These are phyloP conservation scores for Pangasius krempfi DNA, from an alignment of 2,797 vertebrate genomes.

Conservation along the genomic window DNA sequence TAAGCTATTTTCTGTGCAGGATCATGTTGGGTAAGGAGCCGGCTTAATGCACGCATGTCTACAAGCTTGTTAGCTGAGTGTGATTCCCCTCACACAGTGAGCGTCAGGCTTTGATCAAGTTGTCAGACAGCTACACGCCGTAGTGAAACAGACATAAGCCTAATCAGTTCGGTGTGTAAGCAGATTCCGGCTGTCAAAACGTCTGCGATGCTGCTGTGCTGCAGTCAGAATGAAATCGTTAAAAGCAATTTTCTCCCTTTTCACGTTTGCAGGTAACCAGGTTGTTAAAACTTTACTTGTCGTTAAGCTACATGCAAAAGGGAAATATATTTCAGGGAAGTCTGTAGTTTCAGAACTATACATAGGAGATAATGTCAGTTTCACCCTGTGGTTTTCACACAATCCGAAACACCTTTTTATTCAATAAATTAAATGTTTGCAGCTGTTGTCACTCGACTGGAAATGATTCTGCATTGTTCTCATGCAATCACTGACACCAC, in stretches of 20 bases:
- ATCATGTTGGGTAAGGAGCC: too few species aligned
- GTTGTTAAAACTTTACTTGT: background rate
- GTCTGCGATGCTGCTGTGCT: background rate
- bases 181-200: background rate
- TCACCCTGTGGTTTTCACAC: background rate
- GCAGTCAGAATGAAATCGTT: background rate
- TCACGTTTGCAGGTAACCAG: background rate
- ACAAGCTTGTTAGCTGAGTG: background rate
- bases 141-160: background rate
- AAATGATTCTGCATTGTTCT: background rate
- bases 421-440: background rate
- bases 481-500: background rate
- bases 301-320: background rate
- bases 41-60: too few species aligned
- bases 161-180: background rate
- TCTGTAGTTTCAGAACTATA: background rate
- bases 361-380: background rate
- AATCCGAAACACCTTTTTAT: background rate
- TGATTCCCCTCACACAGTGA: background rate
- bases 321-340: background rate
- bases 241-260: background rate
- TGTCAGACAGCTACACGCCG: background rate
- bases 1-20: too few species aligned
- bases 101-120: background rate
- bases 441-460: background rate